Conservation (phyloP, 2,888 invertebrate genomes). For the Agonum fuliginosum region DNA sequence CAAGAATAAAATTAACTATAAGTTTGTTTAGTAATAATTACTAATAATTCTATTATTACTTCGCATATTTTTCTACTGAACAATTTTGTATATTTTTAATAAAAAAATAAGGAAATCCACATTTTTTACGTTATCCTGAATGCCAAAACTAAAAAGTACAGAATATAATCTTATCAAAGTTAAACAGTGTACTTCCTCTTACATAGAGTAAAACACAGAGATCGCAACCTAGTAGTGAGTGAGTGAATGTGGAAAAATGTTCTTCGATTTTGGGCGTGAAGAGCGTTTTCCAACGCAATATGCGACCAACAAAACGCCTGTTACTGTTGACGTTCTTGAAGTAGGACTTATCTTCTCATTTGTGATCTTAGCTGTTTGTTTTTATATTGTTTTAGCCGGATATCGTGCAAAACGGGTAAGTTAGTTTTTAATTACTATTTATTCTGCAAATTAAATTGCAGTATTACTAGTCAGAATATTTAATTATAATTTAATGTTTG, state of each 20-base stretch:
- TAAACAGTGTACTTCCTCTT: constrained; percentile 37
- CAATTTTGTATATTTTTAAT: constrained; percentile 52
- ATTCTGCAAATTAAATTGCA: not conserved
- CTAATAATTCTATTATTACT: not conserved
- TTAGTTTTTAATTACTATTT: constrained; percentile 51
- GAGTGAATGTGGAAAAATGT: constrained; percentile 64
- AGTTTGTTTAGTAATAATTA: not conserved
- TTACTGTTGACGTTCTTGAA: constrained; percentile 73
- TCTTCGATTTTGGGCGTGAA: constrained; percentile 68
- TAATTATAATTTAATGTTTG: too few species aligned
- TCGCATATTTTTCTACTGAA: constrained; percentile 42
- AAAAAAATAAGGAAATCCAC: constrained; percentile 22
- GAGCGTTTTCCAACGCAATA: constrained; percentile 72
- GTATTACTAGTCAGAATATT: too few species aligned
- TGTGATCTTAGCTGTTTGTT: constrained; percentile 70
- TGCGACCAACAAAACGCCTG: constrained; percentile 69
- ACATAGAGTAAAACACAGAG: not conserved
- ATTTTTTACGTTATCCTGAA: not conserved
- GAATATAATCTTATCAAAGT: constrained; percentile 43
- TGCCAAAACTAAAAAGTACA: constrained; percentile 23
- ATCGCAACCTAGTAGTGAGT: not conserved
- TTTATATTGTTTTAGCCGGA: constrained; percentile 70
- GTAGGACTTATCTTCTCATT: constrained; percentile 71
- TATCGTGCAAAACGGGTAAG: constrained; percentile 65
- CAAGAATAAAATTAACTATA: constrained; percentile 5